A percentile compares a stretch with the other conserved stretches of the same genome.
These are phyloP conservation scores for Cyrtodaria siliqua DNA, from an alignment of 2,888 invertebrate species.

Conservation along the genomic window DNA sequence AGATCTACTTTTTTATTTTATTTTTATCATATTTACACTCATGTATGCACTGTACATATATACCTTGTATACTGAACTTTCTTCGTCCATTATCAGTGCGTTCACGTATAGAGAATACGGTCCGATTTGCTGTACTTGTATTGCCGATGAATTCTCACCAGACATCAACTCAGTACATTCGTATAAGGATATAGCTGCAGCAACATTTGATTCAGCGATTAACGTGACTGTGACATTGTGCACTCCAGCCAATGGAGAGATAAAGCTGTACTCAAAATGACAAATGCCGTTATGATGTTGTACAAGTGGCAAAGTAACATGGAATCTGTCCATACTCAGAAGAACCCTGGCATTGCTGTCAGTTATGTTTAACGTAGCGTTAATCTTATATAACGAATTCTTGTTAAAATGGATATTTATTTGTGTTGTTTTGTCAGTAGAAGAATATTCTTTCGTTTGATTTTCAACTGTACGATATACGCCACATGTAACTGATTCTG, in stretches of 20 bases:
- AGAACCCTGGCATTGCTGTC: background rate
- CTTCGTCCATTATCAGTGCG: constrained; percentile 34
- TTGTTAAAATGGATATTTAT: constrained; percentile 6
- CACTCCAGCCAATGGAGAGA: constrained; percentile 7
- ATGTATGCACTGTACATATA: background rate
- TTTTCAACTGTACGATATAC: background rate
- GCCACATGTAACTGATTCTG: constrained; percentile 10
- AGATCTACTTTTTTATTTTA: too few species aligned
- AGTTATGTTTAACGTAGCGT: background rate
- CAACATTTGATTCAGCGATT: constrained; percentile 24
- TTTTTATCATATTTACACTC: too few species aligned
- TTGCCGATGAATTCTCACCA: background rate
- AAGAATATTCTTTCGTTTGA: background rate
- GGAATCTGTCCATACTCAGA: constrained; percentile 6
- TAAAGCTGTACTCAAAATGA: constrained; percentile 22
- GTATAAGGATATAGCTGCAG: background rate
- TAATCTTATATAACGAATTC: constrained; percentile 15
- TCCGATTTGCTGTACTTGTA: constrained; percentile 47
- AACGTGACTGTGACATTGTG: constrained; percentile 3
- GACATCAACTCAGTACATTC: background rate
- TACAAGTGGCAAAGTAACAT: constrained; percentile 6
- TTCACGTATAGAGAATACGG: constrained; percentile 23
- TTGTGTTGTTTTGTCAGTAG: background rate
- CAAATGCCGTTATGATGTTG: constrained; percentile 12
- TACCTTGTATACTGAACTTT: constrained; percentile 47